Conservation (phyloP, 2,888 invertebrate genomes). For the Nemotelus pantherinus region DNA sequence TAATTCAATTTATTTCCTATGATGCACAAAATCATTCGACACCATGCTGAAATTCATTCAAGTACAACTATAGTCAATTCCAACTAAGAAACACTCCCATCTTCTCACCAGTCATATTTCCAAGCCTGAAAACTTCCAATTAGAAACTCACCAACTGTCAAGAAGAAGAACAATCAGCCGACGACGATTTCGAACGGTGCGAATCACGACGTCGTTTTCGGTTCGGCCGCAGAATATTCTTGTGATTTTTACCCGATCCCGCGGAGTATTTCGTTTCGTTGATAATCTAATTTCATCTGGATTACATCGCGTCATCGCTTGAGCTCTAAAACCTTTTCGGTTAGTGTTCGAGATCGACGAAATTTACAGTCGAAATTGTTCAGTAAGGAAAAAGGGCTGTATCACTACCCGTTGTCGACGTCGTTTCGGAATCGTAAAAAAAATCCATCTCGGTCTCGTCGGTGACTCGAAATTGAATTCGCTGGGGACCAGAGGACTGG, state of each 20-base stretch:
- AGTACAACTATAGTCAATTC: too few relatives aligned
- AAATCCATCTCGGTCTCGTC: not conserved
- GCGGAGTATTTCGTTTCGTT: not conserved
- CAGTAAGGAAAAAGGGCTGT: slow-evolving; percentile 16
- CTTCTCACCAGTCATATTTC: not conserved
- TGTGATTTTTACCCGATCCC: not conserved
- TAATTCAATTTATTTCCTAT: too few relatives aligned
- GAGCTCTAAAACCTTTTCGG: not conserved
- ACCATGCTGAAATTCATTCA: too few relatives aligned
- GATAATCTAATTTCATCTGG: not conserved
- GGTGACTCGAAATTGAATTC: too few relatives aligned
- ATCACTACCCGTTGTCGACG: slow-evolving; percentile 12
- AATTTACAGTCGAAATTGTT: not conserved
- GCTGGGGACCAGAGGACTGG: too few relatives aligned
- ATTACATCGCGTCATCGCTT: not conserved
- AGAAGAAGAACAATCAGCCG: slow-evolving; percentile 15
- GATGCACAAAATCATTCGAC: too few relatives aligned
- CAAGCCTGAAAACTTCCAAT: not conserved
- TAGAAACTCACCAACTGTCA: not conserved
- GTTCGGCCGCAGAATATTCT: not conserved
- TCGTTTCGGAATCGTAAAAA: not conserved
- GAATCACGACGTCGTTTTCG: not conserved
- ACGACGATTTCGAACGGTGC: slow-evolving; percentile 3
- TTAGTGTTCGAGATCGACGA: not conserved
- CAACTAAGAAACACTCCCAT: too few relatives aligned